phyloP scores from a whole-genome alignment of 2,113 vertebrate genomes.

The Neofelis nebulosa region DNA sequence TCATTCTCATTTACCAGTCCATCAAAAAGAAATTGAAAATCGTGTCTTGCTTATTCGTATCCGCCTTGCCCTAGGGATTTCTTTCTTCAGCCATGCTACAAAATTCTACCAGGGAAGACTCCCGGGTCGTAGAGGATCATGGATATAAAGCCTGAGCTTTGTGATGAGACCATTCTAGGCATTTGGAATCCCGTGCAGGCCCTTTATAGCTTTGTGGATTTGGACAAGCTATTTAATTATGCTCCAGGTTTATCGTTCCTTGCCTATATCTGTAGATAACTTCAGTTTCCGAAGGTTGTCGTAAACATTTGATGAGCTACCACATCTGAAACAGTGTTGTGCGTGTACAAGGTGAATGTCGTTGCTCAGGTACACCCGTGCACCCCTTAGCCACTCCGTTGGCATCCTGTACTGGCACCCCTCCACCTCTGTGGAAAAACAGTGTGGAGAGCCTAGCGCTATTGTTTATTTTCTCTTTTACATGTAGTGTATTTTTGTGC shows the following conservation, averaged over 20 bases:
- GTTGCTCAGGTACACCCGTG: accelerated
- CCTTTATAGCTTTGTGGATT: neutral
- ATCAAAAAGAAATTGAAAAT: neutral
- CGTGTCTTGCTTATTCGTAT: neutral
- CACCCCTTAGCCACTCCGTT: neutral
- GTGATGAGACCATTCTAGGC: neutral
- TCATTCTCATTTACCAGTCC: neutral
- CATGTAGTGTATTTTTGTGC: neutral
- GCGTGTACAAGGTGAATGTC: too few species aligned
- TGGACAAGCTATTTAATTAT: neutral
- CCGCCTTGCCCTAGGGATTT: neutral
- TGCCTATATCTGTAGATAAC: neutral
- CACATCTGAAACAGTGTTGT: neutral
- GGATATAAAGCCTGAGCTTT: neutral
- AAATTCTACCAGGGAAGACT: neutral
- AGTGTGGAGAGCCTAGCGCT: neutral
- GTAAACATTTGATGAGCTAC: neutral
- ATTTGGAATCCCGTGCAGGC: neutral
- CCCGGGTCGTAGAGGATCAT: neutral
- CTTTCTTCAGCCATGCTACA: neutral
- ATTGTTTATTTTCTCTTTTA: neutral
- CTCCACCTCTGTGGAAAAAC: neutral
- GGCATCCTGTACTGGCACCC: neutral
- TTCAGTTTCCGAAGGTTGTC: neutral
- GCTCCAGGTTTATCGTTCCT: neutral